Percentiles rank a stretch among this genome's conserved stretches.
Conservation (phyloP, 2,888 invertebrate genomes). For the Horisme vitalbata region DNA sequence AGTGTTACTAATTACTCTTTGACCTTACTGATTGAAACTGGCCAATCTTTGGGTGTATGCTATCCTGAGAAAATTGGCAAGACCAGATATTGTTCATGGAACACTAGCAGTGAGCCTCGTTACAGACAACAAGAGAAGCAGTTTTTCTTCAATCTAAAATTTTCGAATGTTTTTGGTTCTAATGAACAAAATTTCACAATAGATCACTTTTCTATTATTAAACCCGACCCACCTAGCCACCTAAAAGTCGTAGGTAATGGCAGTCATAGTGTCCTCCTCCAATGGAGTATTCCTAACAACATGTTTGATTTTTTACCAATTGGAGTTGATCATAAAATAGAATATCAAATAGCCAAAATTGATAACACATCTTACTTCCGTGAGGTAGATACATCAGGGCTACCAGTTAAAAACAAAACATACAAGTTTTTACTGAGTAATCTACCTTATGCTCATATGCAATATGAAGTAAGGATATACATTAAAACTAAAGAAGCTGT, state of each 20-base stretch:
- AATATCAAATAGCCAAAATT: conserved; percentile 75
- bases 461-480: conserved; percentile 88
- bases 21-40: conserved; percentile 53
- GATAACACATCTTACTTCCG: conserved; percentile 66
- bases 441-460: conserved; percentile 85
- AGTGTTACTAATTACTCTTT: conserved; percentile 54
- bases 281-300: conserved; percentile 65
- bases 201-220: conserved; percentile 81
- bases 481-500: conserved; percentile 82
- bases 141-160: conserved; percentile 84
- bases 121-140: conserved; percentile 70
- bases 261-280: conserved; percentile 63
- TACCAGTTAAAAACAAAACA: conserved; percentile 60
- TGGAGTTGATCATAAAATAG: conserved; percentile 68
- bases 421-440: conserved; percentile 74
- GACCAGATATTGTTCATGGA: conserved; percentile 57
- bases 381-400: conserved; percentile 60
- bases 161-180: conserved; percentile 84
- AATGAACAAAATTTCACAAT: conserved; percentile 76
- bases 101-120: conserved; percentile 54
- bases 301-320: conserved; percentile 58
- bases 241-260: conserved; percentile 52
- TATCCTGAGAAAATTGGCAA: conserved; percentile 37
- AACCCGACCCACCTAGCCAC: conserved; percentile 58
- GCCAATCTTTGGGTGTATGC: conserved; percentile 45